A percentile compares a stretch with the other conserved stretches of the same genome.
These are phyloP conservation scores for Tiliqua scincoides DNA, from an alignment of 2,113 vertebrate genomes.

Conservation along the genomic window DNA sequence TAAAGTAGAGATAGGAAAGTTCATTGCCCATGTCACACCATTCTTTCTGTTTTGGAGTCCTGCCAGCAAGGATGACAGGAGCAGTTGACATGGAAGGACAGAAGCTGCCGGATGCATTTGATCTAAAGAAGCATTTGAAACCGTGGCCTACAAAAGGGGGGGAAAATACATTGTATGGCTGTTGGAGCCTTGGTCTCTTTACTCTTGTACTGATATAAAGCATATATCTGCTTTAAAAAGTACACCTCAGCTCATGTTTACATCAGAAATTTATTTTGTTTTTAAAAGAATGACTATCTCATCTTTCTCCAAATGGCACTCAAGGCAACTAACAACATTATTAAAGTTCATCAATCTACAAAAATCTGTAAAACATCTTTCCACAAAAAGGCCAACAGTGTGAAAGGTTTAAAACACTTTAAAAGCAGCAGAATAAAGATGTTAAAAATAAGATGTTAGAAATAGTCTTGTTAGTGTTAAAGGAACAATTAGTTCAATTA, in stretches of 20 bases:
- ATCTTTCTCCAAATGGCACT: background rate
- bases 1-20: constrained; percentile 10
- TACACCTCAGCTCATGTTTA: background rate
- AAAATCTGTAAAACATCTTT: no score
- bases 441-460: no score
- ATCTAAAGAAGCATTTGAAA: background rate
- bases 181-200: background rate
- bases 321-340: no score
- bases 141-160: background rate
- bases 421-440: no score
- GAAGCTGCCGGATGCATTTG: background rate
- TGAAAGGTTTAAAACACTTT: no score
- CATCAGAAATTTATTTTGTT: background rate
- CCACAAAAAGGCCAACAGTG: no score
- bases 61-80: background rate
- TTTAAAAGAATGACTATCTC: no score
- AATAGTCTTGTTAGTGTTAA: background rate
- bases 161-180: background rate
- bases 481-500: background rate
- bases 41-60: background rate
- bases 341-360: no score
- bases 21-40: constrained; percentile 10
- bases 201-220: background rate
- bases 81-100: background rate
- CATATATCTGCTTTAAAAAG: background rate